phyloP scores from a whole-genome alignment of 2,888 invertebrate genomes.

The Drosophila differens region DNA sequence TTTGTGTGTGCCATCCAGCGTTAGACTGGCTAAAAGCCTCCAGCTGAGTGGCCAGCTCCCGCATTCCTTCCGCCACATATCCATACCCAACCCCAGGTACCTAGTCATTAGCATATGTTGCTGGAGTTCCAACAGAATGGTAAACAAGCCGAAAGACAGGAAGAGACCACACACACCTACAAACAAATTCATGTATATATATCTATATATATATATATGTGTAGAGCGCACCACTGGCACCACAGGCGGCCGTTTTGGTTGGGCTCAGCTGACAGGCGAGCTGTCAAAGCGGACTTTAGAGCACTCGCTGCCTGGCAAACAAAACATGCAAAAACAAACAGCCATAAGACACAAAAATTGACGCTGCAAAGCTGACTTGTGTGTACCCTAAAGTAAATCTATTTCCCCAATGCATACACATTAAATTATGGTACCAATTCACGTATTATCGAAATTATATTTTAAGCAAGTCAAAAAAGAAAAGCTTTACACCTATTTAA shows the following conservation, averaged over 20 bases:
- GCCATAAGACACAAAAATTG: conserved; percentile 3
- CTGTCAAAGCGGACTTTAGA: conserved; percentile 79
- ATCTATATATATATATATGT: background rate
- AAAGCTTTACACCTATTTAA: background rate
- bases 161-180: conserved; percentile 1
- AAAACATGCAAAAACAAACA: conserved; percentile 57
- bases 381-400: conserved; percentile 8
- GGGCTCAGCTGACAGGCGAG: conserved; percentile 73
- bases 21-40: conserved; percentile 65
- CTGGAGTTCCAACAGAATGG: conserved; percentile 67
- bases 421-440: background rate
- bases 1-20: conserved; percentile 17
- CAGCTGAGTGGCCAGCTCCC: conserved; percentile 51
- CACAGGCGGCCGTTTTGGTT: conserved; percentile 51
- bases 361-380: background rate
- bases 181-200: background rate
- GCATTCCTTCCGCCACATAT: background rate
- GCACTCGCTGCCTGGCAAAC: conserved; percentile 73
- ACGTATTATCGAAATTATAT: background rate
- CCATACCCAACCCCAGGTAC: conserved; percentile 8
- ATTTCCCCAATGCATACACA: background rate
- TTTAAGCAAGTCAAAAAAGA: background rate
- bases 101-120: conserved; percentile 77
- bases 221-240: conserved; percentile 18
- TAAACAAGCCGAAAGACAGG: conserved; percentile 46